Evolutionary conservation across 2,888 invertebrate species (phyloP).

Genomic region (Suillia variegata): DNA sequence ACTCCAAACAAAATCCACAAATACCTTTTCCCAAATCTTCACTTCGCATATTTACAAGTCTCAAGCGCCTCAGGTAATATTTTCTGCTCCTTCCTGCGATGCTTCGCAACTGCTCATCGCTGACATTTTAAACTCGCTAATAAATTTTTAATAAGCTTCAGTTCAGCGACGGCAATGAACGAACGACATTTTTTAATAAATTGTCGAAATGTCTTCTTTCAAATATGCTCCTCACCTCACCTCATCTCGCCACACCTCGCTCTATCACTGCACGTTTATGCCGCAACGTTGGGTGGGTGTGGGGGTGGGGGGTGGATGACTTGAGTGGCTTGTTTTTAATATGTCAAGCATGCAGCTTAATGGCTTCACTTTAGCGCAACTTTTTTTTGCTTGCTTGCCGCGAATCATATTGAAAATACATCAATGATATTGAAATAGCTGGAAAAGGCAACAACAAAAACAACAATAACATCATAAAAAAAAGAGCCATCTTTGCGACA

Average conservation of each 20-base stretch:
- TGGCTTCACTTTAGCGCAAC: not conserved
- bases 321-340: slow-evolving; percentile 9
- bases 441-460: not conserved
- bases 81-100: too few species aligned
- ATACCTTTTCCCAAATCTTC: too few species aligned
- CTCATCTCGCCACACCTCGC: not conserved
- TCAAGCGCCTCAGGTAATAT: too few species aligned
- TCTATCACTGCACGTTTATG: not conserved
- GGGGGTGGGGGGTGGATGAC: not conserved
- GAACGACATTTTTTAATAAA: not conserved
- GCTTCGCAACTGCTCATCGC: too few species aligned
- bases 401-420: not conserved
- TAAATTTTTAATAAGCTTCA: slow-evolving; percentile 50
- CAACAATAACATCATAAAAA: too few species aligned
- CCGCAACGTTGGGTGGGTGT: not conserved
- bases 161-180: too few species aligned
- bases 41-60: too few species aligned
- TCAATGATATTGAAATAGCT: slow-evolving; percentile 1
- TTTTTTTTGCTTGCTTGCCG: not conserved
- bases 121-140: slow-evolving; percentile 47
- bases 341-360: slow-evolving; percentile 15
- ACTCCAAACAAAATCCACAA: too few species aligned
- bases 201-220: not conserved
- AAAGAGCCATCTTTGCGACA: too few species aligned
- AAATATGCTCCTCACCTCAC: not conserved